Evolutionary conservation across 2,888 invertebrate genomes (phyloP).

Genomic region (Tipula lateralis): DNA sequence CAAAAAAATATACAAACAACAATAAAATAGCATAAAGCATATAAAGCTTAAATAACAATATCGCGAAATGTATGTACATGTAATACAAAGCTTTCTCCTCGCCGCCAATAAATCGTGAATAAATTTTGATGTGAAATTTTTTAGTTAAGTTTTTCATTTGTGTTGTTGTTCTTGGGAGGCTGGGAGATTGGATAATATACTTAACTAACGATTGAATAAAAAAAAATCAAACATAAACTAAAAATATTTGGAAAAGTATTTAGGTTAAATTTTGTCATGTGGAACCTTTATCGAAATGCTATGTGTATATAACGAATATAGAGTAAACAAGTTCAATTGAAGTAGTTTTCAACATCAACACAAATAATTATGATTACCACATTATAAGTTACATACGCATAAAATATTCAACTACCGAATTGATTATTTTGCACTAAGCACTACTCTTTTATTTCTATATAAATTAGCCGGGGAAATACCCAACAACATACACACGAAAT

Average conservation of each 20-base stretch:
- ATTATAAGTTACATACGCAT: background rate
- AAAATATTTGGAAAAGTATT: background rate
- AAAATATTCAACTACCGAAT: background rate
- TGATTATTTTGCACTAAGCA: background rate
- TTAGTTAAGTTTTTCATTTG: background rate
- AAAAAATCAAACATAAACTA: background rate
- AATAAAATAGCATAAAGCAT: background rate
- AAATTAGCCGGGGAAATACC: background rate
- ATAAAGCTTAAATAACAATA: constrained; percentile 11
- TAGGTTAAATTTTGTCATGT: background rate
- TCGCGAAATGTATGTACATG: background rate
- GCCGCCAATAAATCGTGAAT: constrained; percentile 19
- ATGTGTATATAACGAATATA: background rate
- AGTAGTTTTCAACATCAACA: background rate
- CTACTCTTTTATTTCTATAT: background rate
- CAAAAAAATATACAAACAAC: background rate
- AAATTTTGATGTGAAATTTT: background rate
- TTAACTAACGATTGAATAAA: background rate
- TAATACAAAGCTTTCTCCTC: constrained; percentile 11
- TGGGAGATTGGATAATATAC: background rate
- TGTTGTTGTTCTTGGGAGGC: background rate
- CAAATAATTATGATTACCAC: background rate
- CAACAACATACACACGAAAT: background rate
- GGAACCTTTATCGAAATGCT: background rate
- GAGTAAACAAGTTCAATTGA: constrained; percentile 15